phyloP scores from a whole-genome alignment of 2,113 vertebrate species.

The Phocoena sinus region DNA sequence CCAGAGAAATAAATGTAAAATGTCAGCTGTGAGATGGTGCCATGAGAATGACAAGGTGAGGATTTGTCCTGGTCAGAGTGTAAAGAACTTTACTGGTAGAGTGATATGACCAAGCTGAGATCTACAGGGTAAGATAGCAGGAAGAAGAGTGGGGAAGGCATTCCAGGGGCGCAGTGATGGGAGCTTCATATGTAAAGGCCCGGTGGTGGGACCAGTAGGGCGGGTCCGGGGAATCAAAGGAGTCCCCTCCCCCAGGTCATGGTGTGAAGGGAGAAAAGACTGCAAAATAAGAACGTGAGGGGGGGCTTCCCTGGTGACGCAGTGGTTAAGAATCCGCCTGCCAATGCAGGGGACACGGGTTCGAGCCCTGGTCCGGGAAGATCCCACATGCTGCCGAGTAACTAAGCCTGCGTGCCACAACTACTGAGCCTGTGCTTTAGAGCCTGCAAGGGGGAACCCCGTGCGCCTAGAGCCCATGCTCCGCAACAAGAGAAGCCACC shows the following conservation, averaged over 20 bases:
- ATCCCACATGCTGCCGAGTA: no score
- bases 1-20: neutral
- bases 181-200: neutral
- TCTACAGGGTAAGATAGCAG: no score
- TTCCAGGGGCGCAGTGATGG: neutral
- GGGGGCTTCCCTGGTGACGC: no score
- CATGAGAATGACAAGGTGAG: neutral
- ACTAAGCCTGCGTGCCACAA: no score
- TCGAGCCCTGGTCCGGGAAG: no score
- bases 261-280: neutral
- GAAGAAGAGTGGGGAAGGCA: neutral
- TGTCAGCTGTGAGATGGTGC: neutral
- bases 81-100: neutral
- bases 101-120: neutral
- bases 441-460: no score
- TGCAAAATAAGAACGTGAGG: neutral
- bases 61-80: neutral
- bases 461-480: no score
- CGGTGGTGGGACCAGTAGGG: neutral
- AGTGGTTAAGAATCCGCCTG: no score
- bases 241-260: neutral
- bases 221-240: neutral
- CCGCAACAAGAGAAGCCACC: no score
- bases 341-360: no score
- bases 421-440: no score